Evolutionary conservation across 2,113 vertebrate species (phyloP), one percentile per base, ranked within the genome.

Genomic region (Campylomormyrus numenius): DNA sequence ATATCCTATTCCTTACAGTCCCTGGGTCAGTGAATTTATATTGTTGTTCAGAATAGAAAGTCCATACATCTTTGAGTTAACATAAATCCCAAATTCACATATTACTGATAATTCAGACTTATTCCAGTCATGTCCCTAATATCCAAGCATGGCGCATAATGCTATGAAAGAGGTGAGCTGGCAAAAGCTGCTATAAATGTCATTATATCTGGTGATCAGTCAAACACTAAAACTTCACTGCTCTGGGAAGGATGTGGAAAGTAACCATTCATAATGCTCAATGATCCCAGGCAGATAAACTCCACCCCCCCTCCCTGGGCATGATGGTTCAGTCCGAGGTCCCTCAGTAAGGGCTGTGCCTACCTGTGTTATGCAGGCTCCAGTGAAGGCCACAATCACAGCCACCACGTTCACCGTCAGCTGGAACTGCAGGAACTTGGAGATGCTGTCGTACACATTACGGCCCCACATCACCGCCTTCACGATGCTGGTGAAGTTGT

Each of bases 391-490:
- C 93, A 99, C 98, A 0, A 99, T 99, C 91, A 99, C 98, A 0
- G 98, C 98, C 92, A 99, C 98, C 0, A 99, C 95, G 0, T 99
- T 99, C 90, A 99, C 98, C 0, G 98, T 99, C 39, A 99, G 97
- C 96, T 99, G 98, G 95, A 99, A 99, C 95, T 99, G 98, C 92
- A 99, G 96, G 93, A 99, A 99, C 91, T 99, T 99, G 92, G 98
- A 99, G 94, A 99, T 99, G 92, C 98, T 98, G 93, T 99, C 98
- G 0, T 99, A 99, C 90, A 99, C 98, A 0, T 99, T 99, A 39
- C 98, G 95, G 13, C 98, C 98, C 98, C 98, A 99, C 98, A 99
- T 99, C n/a, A 99, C 98, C 0, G 98, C 98, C 94, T 99, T 99
- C 92, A 99, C 98, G 0, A 99, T 99, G 93, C 98, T 99, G 92